Percentiles rank a stretch among this genome's conserved stretches.
Conservation (phyloP, 2,888 invertebrate genomes). For the Thymelicus lineola region DNA sequence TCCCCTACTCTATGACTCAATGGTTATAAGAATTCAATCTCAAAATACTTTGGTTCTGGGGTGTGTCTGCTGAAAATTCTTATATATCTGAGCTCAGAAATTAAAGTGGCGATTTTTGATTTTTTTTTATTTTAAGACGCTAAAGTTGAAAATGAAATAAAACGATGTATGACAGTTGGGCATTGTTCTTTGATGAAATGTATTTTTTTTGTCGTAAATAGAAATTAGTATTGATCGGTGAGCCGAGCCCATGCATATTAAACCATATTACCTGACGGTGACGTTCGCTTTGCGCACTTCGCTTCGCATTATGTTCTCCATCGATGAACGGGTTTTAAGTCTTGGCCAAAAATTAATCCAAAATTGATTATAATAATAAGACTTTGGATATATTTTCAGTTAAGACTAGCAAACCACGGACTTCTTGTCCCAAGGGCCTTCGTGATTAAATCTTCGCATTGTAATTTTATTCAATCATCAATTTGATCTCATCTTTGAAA, state of each 20-base stretch:
- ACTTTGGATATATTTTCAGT: slow-evolving; percentile 37
- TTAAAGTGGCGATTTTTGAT: too few relatives aligned
- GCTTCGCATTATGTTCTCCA: neutral
- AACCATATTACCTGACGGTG: slow-evolving; percentile 9
- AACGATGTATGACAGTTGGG: too few relatives aligned
- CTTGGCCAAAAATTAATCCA: slow-evolving; percentile 36
- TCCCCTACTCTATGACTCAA: too few relatives aligned
- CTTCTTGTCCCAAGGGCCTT: neutral
- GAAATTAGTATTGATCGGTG: neutral
- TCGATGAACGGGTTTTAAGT: slow-evolving; percentile 20
- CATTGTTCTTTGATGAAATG: too few relatives aligned
- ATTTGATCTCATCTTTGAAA: too few relatives aligned
- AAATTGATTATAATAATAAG: slow-evolving; percentile 18
- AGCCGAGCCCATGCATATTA: slow-evolving; percentile 10
- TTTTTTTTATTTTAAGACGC: too few relatives aligned
- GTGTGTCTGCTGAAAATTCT: too few relatives aligned
- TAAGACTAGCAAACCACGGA: slow-evolving; percentile 31
- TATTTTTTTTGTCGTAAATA: too few relatives aligned
- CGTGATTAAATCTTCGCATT: slow-evolving; percentile 4
- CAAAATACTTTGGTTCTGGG: too few relatives aligned
- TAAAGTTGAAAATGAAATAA: too few relatives aligned
- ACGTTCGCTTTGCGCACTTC: slow-evolving; percentile 2
- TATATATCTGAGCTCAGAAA: too few relatives aligned
- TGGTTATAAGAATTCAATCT: too few relatives aligned
- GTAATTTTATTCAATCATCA: neutral